Evolutionary conservation across 1,140 invertebrate species (phyloP).

Genomic region (Anagrus nilaparvatae): DNA sequence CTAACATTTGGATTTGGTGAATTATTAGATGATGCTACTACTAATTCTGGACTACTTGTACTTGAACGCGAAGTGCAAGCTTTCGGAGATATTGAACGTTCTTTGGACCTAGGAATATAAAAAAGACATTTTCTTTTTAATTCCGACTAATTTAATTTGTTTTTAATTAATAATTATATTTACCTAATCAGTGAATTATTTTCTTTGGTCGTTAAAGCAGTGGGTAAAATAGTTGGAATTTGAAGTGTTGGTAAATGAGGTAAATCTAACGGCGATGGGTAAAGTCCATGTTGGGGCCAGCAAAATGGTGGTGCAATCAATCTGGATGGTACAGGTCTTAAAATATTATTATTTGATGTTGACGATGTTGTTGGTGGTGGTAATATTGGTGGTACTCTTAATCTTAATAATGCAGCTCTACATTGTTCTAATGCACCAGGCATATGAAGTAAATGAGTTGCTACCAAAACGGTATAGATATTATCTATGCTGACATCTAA

Average conservation of each 20-base stretch:
- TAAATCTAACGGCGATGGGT: slow-evolving; percentile 14
- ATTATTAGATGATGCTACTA: slow-evolving; percentile 15
- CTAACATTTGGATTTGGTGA: slow-evolving; percentile 12
- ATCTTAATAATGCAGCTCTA: slow-evolving; percentile 39
- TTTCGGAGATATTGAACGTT: slow-evolving; percentile 18
- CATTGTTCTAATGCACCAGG: slow-evolving; percentile 61
- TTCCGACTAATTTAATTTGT: too few species aligned
- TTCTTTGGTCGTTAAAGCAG: too few species aligned
- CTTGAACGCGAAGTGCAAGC: slow-evolving; percentile 11
- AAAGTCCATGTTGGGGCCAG: slow-evolving; percentile 30
- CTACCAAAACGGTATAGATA: slow-evolving; percentile 62
- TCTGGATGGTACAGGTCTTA: slow-evolving; percentile 36
- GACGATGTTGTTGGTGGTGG: slow-evolving; percentile 28
- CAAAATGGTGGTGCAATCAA: slow-evolving; percentile 31
- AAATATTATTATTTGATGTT: slow-evolving; percentile 22
- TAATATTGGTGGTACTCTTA: slow-evolving; percentile 29
- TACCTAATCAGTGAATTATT: too few species aligned
- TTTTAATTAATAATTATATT: too few species aligned
- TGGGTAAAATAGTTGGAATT: too few species aligned
- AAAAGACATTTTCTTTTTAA: too few species aligned
- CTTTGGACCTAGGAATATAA: slow-evolving; percentile 1
- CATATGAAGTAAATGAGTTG: slow-evolving; percentile 67
- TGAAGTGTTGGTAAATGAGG: slow-evolving; percentile 30
- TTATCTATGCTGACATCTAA: slow-evolving; percentile 59
- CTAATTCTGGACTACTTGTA: slow-evolving; percentile 15